Evolutionary conservation across 2,797 vertebrate genomes (phyloP).

Genomic region (Lepus townsendii): DNA sequence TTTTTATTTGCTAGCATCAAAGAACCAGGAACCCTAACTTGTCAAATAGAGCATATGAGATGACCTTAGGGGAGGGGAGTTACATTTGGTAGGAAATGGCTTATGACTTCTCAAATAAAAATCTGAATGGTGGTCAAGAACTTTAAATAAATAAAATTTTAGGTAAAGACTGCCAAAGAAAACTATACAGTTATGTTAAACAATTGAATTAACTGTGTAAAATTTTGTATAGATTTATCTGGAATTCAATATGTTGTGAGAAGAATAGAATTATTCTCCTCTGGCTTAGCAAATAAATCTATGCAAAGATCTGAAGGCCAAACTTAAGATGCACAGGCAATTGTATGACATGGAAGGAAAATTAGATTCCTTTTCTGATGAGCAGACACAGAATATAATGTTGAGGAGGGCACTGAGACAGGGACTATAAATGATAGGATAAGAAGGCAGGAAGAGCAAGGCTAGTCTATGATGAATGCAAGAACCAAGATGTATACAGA

Average conservation of each 20-base stretch:
- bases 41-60: not conserved
- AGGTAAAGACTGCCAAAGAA: slow-evolving; percentile 53
- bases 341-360: slow-evolving; percentile 38
- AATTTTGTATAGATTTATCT: slow-evolving; percentile 42
- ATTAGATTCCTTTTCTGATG: not conserved
- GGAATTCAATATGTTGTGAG: slow-evolving; percentile 14
- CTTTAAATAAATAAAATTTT: not conserved
- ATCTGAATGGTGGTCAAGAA: slow-evolving; percentile 1
- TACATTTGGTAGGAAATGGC: not conserved
- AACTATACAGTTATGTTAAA: slow-evolving; percentile 27
- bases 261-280: slow-evolving; percentile 24
- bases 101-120: slow-evolving; percentile 48
- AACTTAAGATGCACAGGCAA: slow-evolving; percentile 4
- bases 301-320: not conserved
- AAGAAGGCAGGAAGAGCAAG: not conserved
- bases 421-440: not conserved
- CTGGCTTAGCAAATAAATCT: slow-evolving; percentile 44
- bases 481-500: not conserved
- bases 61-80: rapidly evolving
- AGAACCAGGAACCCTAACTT: slow-evolving; percentile 25
- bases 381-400: not conserved
- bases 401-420: not conserved
- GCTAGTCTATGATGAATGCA: not conserved
- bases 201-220: slow-evolving; percentile 29
- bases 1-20: not conserved